A percentile compares a stretch with the other conserved stretches of the same genome.
phyloP scores from a whole-genome alignment of 2,113 vertebrate species.

The Aldabrachelys gigantea region DNA sequence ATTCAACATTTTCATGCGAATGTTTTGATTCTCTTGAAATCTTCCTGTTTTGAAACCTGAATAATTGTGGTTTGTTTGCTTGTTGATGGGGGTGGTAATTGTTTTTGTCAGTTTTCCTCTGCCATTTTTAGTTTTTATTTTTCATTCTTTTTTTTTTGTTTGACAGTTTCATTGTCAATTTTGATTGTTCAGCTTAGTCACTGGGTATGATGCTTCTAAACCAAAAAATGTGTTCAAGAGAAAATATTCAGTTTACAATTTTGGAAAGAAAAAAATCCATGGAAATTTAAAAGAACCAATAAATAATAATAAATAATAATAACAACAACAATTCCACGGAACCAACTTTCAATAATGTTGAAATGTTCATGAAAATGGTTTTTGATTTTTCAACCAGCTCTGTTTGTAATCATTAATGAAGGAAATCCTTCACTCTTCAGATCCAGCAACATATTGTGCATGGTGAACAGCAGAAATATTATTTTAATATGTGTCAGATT shows the following conservation, averaged over 20 bases:
- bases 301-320: accelerated
- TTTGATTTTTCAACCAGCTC: not conserved
- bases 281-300: not conserved
- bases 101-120: not conserved
- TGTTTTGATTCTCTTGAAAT: not conserved
- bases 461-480: not conserved
- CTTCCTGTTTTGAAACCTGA: not conserved
- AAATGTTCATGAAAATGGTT: not conserved
- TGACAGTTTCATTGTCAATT: not conserved
- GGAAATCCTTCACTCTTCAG: accelerated
- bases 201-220: not conserved
- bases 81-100: not conserved
- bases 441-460: not conserved
- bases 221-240: not conserved
- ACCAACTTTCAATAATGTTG: accelerated
- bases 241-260: not conserved
- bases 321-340: not conserved
- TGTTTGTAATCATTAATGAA: not conserved
- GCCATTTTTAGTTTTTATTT: not conserved
- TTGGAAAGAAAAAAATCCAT: not conserved
- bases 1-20: not conserved
- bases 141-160: not conserved
- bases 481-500: accelerated
- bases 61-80: not conserved
- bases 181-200: not conserved